Evolutionary conservation across 2,797 vertebrate genomes (phyloP).

Genomic region (Chelidonichthys spinosus): DNA sequence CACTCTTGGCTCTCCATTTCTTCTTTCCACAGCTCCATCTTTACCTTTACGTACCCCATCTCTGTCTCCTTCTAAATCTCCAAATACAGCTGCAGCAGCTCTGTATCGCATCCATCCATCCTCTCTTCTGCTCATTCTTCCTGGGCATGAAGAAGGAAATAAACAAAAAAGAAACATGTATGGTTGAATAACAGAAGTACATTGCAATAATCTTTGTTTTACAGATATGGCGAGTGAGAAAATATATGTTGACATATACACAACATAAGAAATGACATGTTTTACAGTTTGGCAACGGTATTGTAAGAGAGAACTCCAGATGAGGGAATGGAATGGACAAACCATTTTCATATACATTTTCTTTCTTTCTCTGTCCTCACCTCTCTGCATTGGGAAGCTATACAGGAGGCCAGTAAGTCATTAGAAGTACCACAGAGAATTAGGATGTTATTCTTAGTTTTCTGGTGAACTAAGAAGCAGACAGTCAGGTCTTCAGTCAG

Average conservation of each 20-base stretch:
- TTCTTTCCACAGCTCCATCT: constrained; percentile 28
- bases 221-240: background rate
- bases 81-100: constrained; percentile 16
- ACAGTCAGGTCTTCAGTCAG: constrained; percentile 24
- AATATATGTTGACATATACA: background rate
- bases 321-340: constrained; percentile 55
- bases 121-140: background rate
- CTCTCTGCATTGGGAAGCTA: constrained; percentile 39
- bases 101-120: constrained; percentile 11
- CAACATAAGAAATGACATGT: background rate
- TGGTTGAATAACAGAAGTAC: background rate
- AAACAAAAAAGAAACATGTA: background rate
- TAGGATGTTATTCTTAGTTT: constrained; percentile 59
- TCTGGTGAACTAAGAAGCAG: constrained; percentile 38
- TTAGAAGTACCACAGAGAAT: constrained; percentile 55
- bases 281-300: constrained; percentile 18
- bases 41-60: constrained; percentile 14
- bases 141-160: background rate
- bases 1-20: constrained; percentile 30
- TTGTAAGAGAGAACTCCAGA: constrained; percentile 12
- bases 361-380: constrained; percentile 4
- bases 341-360: constrained; percentile 42
- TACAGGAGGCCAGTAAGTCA: constrained; percentile 34
- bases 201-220: background rate
- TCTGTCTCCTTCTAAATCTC: constrained; percentile 17